These are phyloP conservation scores for Chelonus formosanus DNA, from an alignment of 2,888 invertebrate genomes.

Conservation along the genomic window DNA sequence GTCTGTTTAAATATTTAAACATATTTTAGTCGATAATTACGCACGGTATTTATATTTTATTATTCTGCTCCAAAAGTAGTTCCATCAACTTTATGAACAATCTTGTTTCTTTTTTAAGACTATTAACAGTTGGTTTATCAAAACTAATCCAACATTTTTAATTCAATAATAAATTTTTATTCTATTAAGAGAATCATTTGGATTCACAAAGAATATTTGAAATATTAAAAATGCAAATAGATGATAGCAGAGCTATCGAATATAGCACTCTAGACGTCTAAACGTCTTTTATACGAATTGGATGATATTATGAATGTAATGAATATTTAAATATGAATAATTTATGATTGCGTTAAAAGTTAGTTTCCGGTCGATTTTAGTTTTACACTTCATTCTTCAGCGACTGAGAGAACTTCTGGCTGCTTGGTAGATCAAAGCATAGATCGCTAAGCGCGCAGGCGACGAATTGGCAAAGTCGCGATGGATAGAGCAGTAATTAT, in stretches of 20 bases:
- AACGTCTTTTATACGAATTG: conserved; percentile 9
- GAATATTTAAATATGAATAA: conserved; percentile 14
- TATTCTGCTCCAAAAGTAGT: too few species aligned
- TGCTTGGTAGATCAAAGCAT: conserved; percentile 45
- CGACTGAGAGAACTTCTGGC: conserved; percentile 10
- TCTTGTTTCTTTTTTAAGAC: too few species aligned
- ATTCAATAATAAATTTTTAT: too few species aligned
- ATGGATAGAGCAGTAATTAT: conserved; percentile 52
- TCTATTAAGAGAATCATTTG: too few species aligned
- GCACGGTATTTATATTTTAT: too few species aligned
- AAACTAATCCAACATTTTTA: too few species aligned
- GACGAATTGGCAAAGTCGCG: conserved; percentile 46
- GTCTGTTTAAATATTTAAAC: too few species aligned
- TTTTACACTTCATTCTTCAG: neutral
- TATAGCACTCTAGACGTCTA: neutral
- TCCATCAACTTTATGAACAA: too few species aligned
- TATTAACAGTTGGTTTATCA: too few species aligned
- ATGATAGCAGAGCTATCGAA: neutral
- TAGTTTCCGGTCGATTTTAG: conserved; percentile 9
- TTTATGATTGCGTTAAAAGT: conserved; percentile 13
- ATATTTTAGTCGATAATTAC: too few species aligned
- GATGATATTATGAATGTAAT: conserved; percentile 12
- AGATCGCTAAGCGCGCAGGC: conserved; percentile 38
- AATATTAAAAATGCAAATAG: too few species aligned
- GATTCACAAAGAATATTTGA: too few species aligned